Evolutionary conservation across 2,797 vertebrate genomes (phyloP).

Genomic region (Gymnothorax reevesii): DNA sequence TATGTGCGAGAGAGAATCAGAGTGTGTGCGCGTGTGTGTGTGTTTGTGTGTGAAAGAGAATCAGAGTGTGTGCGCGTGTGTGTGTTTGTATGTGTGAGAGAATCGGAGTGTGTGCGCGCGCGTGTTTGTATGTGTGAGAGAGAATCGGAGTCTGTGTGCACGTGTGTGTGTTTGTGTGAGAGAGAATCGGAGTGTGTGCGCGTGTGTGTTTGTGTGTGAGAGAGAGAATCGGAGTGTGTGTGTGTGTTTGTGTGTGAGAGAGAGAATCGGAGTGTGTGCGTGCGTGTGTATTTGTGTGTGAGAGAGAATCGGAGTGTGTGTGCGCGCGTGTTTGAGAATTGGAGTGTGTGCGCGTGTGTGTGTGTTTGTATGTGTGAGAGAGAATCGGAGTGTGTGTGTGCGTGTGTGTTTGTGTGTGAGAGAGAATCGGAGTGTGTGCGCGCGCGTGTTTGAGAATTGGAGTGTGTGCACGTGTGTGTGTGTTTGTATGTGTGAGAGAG

Average conservation of each 20-base stretch:
- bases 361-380: too few species aligned
- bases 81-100: constrained; percentile 20
- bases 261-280: neutral
- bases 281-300: constrained; percentile 9
- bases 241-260: neutral
- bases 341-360: constrained; percentile 19
- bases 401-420: too few species aligned
- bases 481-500: neutral
- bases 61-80: constrained; percentile 16
- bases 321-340: neutral
- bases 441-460: too few species aligned
- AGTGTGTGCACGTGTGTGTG: too few species aligned
- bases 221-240: too few species aligned
- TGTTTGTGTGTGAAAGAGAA: constrained; percentile 12
- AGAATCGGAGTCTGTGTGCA: constrained; percentile 36
- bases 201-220: neutral
- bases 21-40: neutral
- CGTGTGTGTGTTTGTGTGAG: constrained; percentile 34
- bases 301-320: constrained; percentile 47
- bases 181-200: constrained; percentile 25
- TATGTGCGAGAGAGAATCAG: too few species aligned
- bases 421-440: too few species aligned
- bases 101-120: constrained; percentile 49
- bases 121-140: constrained; percentile 50
- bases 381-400: too few species aligned